Conservation (phyloP, 2,113 vertebrate species). For the Mobula birostris region DNA sequence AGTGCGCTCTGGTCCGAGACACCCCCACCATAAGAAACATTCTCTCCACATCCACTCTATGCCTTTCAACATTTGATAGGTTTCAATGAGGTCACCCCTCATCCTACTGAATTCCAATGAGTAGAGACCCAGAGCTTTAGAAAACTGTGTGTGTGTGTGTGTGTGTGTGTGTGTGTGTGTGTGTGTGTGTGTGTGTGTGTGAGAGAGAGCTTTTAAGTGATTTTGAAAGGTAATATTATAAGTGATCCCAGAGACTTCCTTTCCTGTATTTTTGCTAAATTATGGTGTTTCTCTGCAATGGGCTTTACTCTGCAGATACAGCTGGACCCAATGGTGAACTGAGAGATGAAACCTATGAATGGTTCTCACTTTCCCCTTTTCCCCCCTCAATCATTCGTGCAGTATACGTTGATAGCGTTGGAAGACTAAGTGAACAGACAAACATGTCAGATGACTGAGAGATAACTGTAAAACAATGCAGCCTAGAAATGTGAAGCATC, state of each 20-base stretch:
- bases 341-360: not conserved
- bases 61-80: no score
- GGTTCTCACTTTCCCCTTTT: not conserved
- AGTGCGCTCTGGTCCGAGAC: no score
- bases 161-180: no score
- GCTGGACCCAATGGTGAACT: not conserved
- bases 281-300: not conserved
- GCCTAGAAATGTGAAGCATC: not conserved
- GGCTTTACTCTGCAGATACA: not conserved
- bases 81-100: no score
- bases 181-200: no score
- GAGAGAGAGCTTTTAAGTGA: not conserved
- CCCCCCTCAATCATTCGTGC: not conserved
- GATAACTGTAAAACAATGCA: slow-evolving; percentile 1
- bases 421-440: not conserved
- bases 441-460: not conserved
- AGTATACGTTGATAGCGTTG: not conserved
- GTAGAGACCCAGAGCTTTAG: no score
- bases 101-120: no score
- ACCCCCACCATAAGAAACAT: no score
- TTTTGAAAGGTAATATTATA: not conserved
- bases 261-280: not conserved
- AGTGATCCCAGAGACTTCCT: not conserved
- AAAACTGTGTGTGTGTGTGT: no score
- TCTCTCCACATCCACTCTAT: no score